phyloP scores from a whole-genome alignment of 1,140 invertebrate species.

The Neelides sp. region DNA sequence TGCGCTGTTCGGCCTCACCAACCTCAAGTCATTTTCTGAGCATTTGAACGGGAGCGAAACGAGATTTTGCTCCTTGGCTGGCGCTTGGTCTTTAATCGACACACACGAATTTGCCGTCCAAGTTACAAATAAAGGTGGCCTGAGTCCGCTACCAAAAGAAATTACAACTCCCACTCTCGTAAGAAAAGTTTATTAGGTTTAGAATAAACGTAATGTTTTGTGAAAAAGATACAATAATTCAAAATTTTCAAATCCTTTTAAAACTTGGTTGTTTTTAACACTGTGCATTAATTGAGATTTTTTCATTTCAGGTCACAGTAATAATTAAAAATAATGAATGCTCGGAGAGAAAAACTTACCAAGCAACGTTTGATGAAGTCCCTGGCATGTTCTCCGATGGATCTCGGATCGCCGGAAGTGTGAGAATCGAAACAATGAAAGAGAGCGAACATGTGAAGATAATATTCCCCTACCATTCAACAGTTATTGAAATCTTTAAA shows the following conservation, averaged over 20 bases:
- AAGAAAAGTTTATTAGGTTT: slow-evolving; percentile 3
- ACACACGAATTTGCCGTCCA: slow-evolving; percentile 27
- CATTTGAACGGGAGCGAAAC: slow-evolving; percentile 23
- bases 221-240: not conserved
- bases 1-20: slow-evolving; percentile 27
- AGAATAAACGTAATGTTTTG: not conserved
- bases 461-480: slow-evolving; percentile 21
- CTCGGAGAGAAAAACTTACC: slow-evolving; percentile 29
- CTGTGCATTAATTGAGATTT: slow-evolving; percentile 4
- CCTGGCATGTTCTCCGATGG: slow-evolving; percentile 30
- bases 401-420: slow-evolving; percentile 22
- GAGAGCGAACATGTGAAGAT: slow-evolving; percentile 29
- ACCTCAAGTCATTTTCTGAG: slow-evolving; percentile 28
- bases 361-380: slow-evolving; percentile 30
- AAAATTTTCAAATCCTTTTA: not conserved
- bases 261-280: not conserved
- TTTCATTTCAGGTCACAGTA: slow-evolving; percentile 25
- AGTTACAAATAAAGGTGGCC: slow-evolving; percentile 30
- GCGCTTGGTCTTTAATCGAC: slow-evolving; percentile 29
- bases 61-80: slow-evolving; percentile 26
- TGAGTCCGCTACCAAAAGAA: slow-evolving; percentile 27
- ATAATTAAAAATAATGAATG: slow-evolving; percentile 30
- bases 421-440: slow-evolving; percentile 26
- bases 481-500: slow-evolving; percentile 26
- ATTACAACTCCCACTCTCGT: slow-evolving; percentile 30